Evolutionary conservation across 1,140 invertebrate species (phyloP), one percentile per base, ranked within the genome.

Genomic region (Glossosoma conforme): DNA sequence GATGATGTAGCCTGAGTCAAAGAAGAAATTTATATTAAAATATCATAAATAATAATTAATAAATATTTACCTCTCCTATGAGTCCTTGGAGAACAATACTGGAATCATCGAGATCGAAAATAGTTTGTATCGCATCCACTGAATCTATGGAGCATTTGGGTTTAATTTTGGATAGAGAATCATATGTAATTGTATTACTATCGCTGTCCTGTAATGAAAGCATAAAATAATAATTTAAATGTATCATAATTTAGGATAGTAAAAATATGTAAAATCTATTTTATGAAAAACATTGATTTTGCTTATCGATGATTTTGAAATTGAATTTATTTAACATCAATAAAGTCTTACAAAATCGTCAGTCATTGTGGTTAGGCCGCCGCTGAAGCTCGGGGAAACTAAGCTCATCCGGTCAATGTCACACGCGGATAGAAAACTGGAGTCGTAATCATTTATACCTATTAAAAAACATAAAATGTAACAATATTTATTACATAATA

Each of bases 81-180:
- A 70, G 68, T 4, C 76, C 76, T 63, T 80, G 78, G 2, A 83
- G 50, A 44, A 81, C 70, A 4, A 84, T 73, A 60, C 77, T 77
- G 35, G 68, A 77, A 51, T 80, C 74, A 2, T 62, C 67, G 35
- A 69, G 54, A 54, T 68, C 66, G 49, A 67, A 67, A 32, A 69
- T 63, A 44, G 60, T 62, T 47, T 67, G 63, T 52, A 71, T 61
- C 14, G 64, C 62, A 52, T 61, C 61, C 2, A 71, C 56, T 52
- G 65, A 67, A 43, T 69, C 65, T 18, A 38, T 38, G 3, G 36
- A 38, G 3, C n/a, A n/a, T n/a, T n/a, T n/a, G n/a, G n/a, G n/a
- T n/a, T n/a, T n/a, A n/a, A n/a, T n/a, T 15, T 69, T 52, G 14
- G 56, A 54, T 24, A 68, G 68, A 22, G 67, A 60, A 43, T 70